Percentiles rank a stretch among this genome's conserved stretches.
These are phyloP conservation scores for Oreochromis niloticus DNA, from an alignment of 2,113 vertebrate genomes.

Conservation along the genomic window DNA sequence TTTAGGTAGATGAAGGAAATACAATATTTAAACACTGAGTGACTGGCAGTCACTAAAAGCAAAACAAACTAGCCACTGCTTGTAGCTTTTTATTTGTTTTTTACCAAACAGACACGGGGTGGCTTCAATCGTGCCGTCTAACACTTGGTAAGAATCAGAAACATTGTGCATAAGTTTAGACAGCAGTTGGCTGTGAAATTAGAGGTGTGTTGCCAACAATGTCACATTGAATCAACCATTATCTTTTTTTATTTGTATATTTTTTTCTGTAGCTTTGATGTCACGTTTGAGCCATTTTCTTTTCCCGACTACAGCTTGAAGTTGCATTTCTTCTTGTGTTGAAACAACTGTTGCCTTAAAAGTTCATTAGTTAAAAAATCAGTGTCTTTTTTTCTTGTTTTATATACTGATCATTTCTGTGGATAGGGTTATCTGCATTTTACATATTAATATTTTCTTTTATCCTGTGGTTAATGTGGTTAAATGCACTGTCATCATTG, in stretches of 20 bases:
- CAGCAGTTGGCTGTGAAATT: slow-evolving; percentile 14
- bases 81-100: not conserved
- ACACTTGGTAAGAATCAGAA: not conserved
- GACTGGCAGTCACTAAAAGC: not conserved
- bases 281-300: not conserved
- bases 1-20: not conserved
- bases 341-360: slow-evolving; percentile 1
- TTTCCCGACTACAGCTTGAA: not conserved
- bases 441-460: not conserved
- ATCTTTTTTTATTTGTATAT: not conserved
- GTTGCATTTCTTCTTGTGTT: not conserved
- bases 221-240: slow-evolving; percentile 5
- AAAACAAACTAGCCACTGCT: not conserved
- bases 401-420: not conserved
- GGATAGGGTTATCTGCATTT: not conserved
- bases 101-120: not conserved
- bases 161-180: not conserved
- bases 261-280: not conserved
- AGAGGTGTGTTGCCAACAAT: slow-evolving; percentile 8
- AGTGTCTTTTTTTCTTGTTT: not conserved
- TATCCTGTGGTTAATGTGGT: not conserved
- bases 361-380: not conserved
- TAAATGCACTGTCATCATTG: not conserved
- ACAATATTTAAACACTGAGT: not conserved
- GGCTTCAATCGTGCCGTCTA: not conserved